Conservation (phyloP, 2,113 vertebrate genomes). For the Odontesthes bonariensis region DNA sequence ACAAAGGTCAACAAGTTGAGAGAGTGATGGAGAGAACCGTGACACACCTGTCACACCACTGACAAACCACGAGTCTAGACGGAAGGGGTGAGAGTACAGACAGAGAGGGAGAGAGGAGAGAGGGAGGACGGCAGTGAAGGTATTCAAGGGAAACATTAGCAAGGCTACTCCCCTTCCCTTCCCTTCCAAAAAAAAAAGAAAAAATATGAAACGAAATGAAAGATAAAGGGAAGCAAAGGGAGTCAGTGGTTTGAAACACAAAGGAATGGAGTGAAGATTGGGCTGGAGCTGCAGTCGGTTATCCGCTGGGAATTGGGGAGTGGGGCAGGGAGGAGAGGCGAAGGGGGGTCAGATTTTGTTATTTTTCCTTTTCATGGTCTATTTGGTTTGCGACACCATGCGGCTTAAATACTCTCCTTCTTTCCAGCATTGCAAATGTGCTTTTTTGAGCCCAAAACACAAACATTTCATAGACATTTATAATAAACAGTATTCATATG, state of each 20-base stretch:
- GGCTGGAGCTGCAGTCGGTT: slow-evolving; percentile 50
- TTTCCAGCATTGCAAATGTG: slow-evolving; percentile 34
- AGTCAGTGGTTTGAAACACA: slow-evolving; percentile 66
- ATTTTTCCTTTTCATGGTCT: slow-evolving; percentile 77
- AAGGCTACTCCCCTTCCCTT: slow-evolving; percentile 5
- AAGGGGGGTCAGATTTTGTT: slow-evolving; percentile 58
- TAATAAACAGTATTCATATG: not conserved
- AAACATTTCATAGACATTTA: slow-evolving; percentile 15
- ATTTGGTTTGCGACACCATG: slow-evolving; percentile 73
- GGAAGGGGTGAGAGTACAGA: slow-evolving; percentile 32
- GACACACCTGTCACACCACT: slow-evolving; percentile 79
- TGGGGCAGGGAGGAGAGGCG: slow-evolving; percentile 1
- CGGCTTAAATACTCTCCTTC: slow-evolving; percentile 57
- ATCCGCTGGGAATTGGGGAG: slow-evolving; percentile 54
- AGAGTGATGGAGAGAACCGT: slow-evolving; percentile 70
- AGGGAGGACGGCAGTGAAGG: slow-evolving; percentile 14
- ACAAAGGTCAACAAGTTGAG: slow-evolving; percentile 80
- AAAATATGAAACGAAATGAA: slow-evolving; percentile 51
- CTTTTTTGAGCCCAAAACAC: slow-evolving; percentile 35
- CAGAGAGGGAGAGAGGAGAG: slow-evolving; percentile 23
- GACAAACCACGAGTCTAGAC: slow-evolving; percentile 51
- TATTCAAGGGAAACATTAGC: slow-evolving; percentile 53
- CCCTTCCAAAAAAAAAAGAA: not conserved
- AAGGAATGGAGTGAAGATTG: slow-evolving; percentile 53
- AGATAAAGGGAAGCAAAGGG: slow-evolving; percentile 55